Conservation (phyloP, 2,888 invertebrate genomes). For the Automeris io region DNA sequence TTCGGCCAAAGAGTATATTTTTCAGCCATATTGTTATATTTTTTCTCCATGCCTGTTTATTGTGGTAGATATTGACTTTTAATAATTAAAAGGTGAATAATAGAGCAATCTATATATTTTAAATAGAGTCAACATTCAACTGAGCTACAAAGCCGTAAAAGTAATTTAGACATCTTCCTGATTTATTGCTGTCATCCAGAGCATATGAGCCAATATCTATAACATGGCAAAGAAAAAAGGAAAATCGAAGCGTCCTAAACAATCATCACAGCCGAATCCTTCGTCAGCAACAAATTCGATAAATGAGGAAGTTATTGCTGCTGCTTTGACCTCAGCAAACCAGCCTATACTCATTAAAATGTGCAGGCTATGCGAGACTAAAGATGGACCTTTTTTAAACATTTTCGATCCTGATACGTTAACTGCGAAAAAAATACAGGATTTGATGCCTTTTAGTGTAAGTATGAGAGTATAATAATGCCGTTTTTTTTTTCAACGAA, state of each 20-base stretch:
- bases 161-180: background rate
- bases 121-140: background rate
- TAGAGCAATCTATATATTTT: too few relatives aligned
- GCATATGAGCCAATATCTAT: conserved; percentile 6
- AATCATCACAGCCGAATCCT: conserved; percentile 14
- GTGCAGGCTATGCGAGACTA: conserved; percentile 63
- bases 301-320: conserved; percentile 32
- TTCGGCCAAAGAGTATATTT: too few relatives aligned
- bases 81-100: too few relatives aligned
- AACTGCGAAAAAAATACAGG: conserved; percentile 62
- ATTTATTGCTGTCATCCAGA: too few relatives aligned
- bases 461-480: conserved; percentile 26
- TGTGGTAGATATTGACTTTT: too few relatives aligned
- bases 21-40: conserved; percentile 6
- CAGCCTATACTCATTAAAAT: conserved; percentile 48
- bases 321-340: conserved; percentile 31
- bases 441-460: conserved; percentile 65
- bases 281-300: conserved; percentile 12
- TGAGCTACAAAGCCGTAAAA: background rate
- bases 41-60: too few relatives aligned
- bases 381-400: conserved; percentile 68
- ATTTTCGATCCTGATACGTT: conserved; percentile 62
- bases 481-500: too few relatives aligned
- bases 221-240: conserved; percentile 50
- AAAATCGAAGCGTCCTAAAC: conserved; percentile 32